These are phyloP conservation scores for Lasius fuliginosus DNA, from an alignment of 2,888 invertebrate species.

Conservation along the genomic window DNA sequence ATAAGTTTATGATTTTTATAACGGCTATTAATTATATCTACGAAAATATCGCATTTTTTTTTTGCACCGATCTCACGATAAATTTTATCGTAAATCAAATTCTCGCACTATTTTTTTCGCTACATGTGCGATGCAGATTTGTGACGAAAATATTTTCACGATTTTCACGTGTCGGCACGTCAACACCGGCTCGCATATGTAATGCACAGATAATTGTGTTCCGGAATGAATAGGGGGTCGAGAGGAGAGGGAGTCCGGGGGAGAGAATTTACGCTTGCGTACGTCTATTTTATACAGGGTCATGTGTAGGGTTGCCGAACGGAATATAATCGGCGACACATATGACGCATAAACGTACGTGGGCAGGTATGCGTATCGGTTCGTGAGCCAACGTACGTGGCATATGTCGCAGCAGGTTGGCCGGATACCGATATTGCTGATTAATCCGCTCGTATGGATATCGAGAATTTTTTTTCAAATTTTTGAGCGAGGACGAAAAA, in stretches of 20 bases:
- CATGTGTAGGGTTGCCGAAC: conserved; percentile 70
- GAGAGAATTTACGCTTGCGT: conserved; percentile 64
- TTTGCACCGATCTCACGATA: background rate
- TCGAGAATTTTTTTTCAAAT: conserved; percentile 2
- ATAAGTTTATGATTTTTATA: conserved; percentile 8
- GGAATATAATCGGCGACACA: conserved; percentile 67
- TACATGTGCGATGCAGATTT: conserved; percentile 55
- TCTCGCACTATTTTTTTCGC: background rate
- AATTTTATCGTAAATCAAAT: background rate
- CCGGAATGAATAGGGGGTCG: conserved; percentile 44
- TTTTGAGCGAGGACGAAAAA: background rate
- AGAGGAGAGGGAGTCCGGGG: conserved; percentile 55
- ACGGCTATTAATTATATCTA: background rate
- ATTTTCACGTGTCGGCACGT: conserved; percentile 80
- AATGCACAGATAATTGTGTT: conserved; percentile 62
- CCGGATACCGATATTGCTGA: conserved; percentile 59
- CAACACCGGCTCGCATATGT: conserved; percentile 76
- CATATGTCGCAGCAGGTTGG: conserved; percentile 76
- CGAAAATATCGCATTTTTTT: background rate
- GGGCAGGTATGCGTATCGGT: conserved; percentile 63
- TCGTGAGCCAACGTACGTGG: conserved; percentile 70
- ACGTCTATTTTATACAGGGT: conserved; percentile 53
- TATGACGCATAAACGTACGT: conserved; percentile 67
- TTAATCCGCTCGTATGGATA: conserved; percentile 45
- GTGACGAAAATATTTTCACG: conserved; percentile 80